phyloP scores from a whole-genome alignment of 1,140 invertebrate genomes.

The Drosophila kepulauana region DNA sequence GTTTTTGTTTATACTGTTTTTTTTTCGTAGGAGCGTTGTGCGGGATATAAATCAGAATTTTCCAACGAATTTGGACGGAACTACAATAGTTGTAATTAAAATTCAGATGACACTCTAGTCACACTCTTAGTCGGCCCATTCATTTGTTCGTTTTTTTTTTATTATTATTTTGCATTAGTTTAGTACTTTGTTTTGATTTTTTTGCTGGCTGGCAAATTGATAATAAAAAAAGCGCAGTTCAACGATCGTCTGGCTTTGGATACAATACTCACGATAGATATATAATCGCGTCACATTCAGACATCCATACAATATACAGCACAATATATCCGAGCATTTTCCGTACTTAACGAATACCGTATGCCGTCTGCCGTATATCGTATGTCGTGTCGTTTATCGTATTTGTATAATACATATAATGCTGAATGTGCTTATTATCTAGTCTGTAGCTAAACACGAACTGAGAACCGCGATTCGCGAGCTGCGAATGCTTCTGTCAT shows the following conservation, averaged over 20 bases:
- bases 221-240: conserved; percentile 42
- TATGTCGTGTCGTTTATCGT: conserved; percentile 2
- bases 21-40: background rate
- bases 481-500: conserved; percentile 59
- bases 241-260: conserved; percentile 31
- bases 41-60: conserved; percentile 45
- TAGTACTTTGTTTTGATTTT: conserved; percentile 15
- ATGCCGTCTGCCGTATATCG: background rate
- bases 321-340: conserved; percentile 5
- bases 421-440: conserved; percentile 54
- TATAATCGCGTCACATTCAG: background rate
- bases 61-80: conserved; percentile 52
- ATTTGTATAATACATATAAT: conserved; percentile 20
- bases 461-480: conserved; percentile 28
- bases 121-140: conserved; percentile 15
- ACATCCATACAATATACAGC: conserved; percentile 6
- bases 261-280: conserved; percentile 18
- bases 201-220: conserved; percentile 34
- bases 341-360: conserved; percentile 9
- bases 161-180: conserved; percentile 25
- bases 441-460: conserved; percentile 45
- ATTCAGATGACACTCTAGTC: conserved; percentile 23
- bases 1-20: background rate
- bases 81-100: conserved; percentile 41
- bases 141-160: conserved; percentile 6